phyloP scores from a whole-genome alignment of 2,888 invertebrate species.

The Uropetala carovei region DNA sequence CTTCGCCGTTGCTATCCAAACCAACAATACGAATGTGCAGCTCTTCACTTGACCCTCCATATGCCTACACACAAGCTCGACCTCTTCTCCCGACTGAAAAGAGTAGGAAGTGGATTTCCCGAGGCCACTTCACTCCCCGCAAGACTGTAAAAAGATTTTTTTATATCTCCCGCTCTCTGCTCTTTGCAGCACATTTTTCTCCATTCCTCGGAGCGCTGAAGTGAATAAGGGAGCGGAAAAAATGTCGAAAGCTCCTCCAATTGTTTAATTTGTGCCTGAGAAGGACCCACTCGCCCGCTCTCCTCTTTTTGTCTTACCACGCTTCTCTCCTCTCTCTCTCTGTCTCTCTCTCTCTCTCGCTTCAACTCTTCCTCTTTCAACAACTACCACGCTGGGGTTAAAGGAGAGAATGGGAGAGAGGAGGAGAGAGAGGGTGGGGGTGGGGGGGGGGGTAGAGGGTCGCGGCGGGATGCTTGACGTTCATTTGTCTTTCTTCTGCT shows the following conservation, averaged over 20 bases:
- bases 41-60: not conserved
- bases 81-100: too few species aligned
- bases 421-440: too few species aligned
- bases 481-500: not conserved
- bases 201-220: not conserved
- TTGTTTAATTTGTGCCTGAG: constrained; percentile 9
- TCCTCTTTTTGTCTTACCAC: too few species aligned
- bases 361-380: not conserved
- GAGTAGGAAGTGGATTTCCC: too few species aligned
- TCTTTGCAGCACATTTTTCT: not conserved
- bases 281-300: not conserved
- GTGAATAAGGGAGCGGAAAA: not conserved
- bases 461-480: not conserved
- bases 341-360: not conserved
- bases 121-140: too few species aligned
- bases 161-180: too few species aligned
- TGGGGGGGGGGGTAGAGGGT: not conserved
- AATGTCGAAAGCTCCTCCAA: not conserved
- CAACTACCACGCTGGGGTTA: not conserved
- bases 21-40: not conserved
- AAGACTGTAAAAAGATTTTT: too few species aligned
- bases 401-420: not conserved
- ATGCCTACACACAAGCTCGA: not conserved
- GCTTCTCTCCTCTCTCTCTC: not conserved
- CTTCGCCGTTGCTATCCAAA: not conserved